Evolutionary conservation across 2,888 invertebrate species (phyloP), one percentile per base, ranked within the genome.

Genomic region (Mythimna pallens): DNA sequence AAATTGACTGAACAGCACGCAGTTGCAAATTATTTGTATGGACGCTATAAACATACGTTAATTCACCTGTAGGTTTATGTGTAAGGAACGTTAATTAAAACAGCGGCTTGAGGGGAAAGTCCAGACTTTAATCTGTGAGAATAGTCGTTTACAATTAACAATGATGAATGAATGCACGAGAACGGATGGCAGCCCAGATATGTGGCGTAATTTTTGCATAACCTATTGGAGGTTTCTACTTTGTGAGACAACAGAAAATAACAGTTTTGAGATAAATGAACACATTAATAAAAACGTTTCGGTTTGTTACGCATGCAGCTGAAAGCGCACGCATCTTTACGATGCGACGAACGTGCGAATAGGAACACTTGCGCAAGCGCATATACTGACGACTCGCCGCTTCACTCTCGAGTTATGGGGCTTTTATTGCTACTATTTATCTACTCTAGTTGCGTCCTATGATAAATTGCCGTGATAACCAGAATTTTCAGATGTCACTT

Each of bases 301-400:
- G 64, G 72, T 65, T 68, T 72, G 75, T 80, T 86, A 84, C 82
- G 82, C 83, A 85, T 84, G 86, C 84, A 86, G 78, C 84, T 81
- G 78, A 88, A 87, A 88, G 86, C 86, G 79, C 84, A 85, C 84
- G 84, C 86, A 87, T 88, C 85, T 86, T 82, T 79, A 77, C 64
- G 78, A 83, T 69, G 75, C 82, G 78, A 76, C 83, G 86, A 89
- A 92, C 93, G 93, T 93, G 94, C 94, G 93, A 94, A 94, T 93
- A 93, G 90, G 89, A 87, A 83, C 92, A 90, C 90, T 95, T 95
- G 94, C 95, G 94, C 93, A 95, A 95, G 89, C 89, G 89, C 86
- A 88, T 74, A 77, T 71, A 70, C 54, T 76, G 65, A 83, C 78
- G 83, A 83, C 80, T 84, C 80, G 78, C 76, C 76, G 84, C 84